phyloP scores from a whole-genome alignment of 1,140 invertebrate species.

The Delia radicum region DNA sequence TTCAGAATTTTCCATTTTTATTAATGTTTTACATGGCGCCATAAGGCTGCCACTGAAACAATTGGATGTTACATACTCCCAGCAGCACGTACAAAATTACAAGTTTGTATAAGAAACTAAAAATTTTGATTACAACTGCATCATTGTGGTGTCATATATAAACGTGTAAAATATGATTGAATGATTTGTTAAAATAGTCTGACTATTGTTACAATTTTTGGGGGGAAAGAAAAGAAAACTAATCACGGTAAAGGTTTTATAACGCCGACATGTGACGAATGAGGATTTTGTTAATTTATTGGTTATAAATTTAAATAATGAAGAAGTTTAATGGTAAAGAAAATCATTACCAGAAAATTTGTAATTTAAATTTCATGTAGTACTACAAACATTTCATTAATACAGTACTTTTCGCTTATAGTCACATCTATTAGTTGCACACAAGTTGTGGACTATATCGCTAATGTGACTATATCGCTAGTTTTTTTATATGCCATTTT shows the following conservation, averaged over 20 bases:
- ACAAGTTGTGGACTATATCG: no score
- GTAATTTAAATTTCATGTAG: no score
- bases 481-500: no score
- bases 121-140: neutral
- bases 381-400: no score
- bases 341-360: no score
- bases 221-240: neutral
- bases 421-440: no score
- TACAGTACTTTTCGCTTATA: no score
- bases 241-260: neutral
- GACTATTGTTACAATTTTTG: neutral
- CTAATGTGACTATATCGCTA: no score
- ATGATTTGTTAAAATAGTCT: neutral
- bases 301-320: neutral
- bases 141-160: neutral
- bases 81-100: neutral
- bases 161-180: constrained; percentile 4
- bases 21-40: neutral
- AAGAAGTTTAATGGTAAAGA: no score
- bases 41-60: neutral
- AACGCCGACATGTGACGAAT: constrained; percentile 1
- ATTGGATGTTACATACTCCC: neutral
- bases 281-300: neutral
- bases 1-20: neutral
- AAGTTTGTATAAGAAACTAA: neutral